These are phyloP conservation scores for Paramormyrops kingsleyae DNA, from an alignment of 2,113 vertebrate genomes.

Conservation along the genomic window DNA sequence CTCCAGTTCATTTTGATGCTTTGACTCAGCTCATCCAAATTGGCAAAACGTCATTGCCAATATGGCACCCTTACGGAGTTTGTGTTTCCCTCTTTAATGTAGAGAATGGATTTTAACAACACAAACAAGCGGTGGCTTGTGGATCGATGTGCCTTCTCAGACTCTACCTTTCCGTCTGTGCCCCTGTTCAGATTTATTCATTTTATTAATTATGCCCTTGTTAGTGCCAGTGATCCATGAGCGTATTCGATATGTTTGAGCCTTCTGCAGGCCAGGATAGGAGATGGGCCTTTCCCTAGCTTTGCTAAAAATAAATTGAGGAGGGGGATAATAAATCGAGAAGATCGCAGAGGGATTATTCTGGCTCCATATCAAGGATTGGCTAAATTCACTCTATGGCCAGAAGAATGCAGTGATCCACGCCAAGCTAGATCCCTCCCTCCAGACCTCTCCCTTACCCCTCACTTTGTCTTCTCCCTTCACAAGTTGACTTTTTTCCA, in stretches of 20 bases:
- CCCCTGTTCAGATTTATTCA: not conserved
- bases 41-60: too few species aligned
- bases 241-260: constrained; percentile 19
- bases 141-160: not conserved
- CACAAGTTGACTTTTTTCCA: not conserved
- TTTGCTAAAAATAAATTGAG: constrained; percentile 37
- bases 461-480: not conserved
- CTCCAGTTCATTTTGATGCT: not conserved
- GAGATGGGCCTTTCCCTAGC: constrained; percentile 14
- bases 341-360: constrained; percentile 31
- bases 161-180: not conserved
- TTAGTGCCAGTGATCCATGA: constrained; percentile 23
- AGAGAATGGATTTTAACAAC: not conserved
- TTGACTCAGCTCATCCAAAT: not conserved
- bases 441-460: not conserved
- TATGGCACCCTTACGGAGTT: not conserved
- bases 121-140: not conserved
- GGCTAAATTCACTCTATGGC: not conserved
- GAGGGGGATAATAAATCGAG: constrained; percentile 26
- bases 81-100: not conserved
- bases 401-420: not conserved
- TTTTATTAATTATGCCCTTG: constrained; percentile 11
- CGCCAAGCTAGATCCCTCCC: not conserved
- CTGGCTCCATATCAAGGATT: constrained; percentile 28
- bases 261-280: constrained; percentile 26